These are phyloP conservation scores for Menura novaehollandiae DNA, from an alignment of 2,113 vertebrate species.

Conservation along the genomic window DNA sequence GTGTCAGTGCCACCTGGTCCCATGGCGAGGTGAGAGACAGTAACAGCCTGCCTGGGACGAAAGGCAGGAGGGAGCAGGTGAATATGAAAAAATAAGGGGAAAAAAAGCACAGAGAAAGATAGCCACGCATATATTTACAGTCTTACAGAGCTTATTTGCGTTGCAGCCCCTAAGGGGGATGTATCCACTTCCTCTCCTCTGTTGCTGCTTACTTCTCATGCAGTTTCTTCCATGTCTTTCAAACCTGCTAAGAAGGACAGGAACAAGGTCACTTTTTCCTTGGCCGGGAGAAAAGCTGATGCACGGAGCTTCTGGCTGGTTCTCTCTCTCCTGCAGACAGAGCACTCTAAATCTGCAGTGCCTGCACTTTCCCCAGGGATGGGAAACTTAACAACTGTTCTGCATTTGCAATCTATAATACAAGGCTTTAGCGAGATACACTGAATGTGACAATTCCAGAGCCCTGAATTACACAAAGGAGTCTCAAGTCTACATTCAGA, in stretches of 20 bases:
- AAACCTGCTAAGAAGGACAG: not conserved
- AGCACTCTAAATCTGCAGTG: not conserved
- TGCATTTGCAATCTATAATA: constrained; percentile 7
- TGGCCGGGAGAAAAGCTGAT: constrained; percentile 10
- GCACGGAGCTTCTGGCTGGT: not conserved
- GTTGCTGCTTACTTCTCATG: not conserved
- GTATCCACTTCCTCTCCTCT: not conserved
- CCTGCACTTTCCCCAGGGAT: not conserved
- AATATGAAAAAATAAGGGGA: fast-evolving
- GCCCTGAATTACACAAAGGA: not conserved
- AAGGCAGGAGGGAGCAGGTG: not conserved
- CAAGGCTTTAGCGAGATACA: not conserved
- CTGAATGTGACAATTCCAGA: not conserved
- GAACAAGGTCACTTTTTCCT: not conserved
- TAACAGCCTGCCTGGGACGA: not conserved
- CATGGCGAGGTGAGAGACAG: not conserved
- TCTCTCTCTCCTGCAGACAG: not conserved
- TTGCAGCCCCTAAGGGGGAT: not conserved
- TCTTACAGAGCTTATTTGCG: not conserved
- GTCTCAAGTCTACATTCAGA: not conserved
- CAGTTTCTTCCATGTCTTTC: not conserved
- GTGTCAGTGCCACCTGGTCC: not conserved
- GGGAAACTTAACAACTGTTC: not conserved
- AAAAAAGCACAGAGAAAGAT: not conserved
- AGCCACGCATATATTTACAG: not conserved